Evolutionary conservation across 2,797 vertebrate species (phyloP).

Genomic region (Xenopus petersii): DNA sequence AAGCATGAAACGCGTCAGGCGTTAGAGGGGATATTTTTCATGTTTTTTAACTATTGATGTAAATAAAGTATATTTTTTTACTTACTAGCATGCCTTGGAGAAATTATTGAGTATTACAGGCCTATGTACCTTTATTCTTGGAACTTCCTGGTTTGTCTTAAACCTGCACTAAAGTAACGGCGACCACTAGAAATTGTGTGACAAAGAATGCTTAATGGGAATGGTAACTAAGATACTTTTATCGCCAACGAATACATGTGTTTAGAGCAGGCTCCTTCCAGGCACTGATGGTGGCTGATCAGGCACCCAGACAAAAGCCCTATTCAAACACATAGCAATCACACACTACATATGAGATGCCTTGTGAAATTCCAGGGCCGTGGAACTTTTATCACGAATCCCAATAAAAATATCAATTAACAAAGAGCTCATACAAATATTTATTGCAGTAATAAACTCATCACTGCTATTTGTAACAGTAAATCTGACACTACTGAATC

Average conservation of each 20-base stretch:
- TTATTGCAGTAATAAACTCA: neutral
- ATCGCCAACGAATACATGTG: slow-evolving; percentile 25
- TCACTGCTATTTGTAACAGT: neutral
- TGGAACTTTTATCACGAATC: neutral
- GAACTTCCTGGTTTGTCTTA: neutral
- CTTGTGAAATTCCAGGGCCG: neutral
- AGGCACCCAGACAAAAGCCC: neutral
- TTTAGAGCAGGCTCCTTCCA: neutral
- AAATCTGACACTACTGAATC: neutral
- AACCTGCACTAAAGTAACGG: neutral
- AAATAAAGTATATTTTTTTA: no score
- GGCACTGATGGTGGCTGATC: neutral
- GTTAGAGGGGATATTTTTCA: no score
- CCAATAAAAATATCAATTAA: slow-evolving; percentile 1
- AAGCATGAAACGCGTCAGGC: no score
- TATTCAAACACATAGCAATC: slow-evolving; percentile 12
- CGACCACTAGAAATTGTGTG: slow-evolving; percentile 10
- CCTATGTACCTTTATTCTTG: no score
- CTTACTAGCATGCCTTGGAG: no score
- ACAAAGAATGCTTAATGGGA: slow-evolving; percentile 9
- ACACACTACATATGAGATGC: neutral
- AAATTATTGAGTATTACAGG: no score
- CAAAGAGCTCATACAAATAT: neutral
- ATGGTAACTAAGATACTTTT: slow-evolving; percentile 2
- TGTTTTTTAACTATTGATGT: no score